Evolutionary conservation across 2,797 vertebrate genomes (phyloP), one percentile per base, ranked within the genome.

Genomic region (Labroides dimidiatus): DNA sequence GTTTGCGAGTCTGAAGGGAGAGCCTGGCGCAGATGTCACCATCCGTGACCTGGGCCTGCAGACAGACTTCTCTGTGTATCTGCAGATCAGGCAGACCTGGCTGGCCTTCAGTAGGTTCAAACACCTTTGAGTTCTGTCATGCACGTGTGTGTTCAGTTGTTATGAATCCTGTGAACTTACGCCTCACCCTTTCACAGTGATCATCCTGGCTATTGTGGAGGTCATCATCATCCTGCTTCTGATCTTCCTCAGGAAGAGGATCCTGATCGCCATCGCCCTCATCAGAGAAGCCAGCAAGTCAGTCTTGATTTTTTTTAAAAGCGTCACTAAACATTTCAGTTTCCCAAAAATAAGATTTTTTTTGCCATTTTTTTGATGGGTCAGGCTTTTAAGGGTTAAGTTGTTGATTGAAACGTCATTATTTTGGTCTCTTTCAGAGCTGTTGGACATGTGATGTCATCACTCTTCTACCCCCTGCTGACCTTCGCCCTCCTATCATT

Each of bases 221-320:
- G 84, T 95, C 50, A 13, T 96, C 36, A 94, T 99, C 87, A 77
- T 99, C 61, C 83, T 99, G 71, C 88, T 98, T 9, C 96, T 99
- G 83, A 93, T 99, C 89, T 99, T 98, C 91, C 95, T 99, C 72
- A 94, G 98, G 80, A 98, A 98, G 87, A 95, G 96, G 75, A 93
- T 99, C 77, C 75, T 96, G 70, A 96, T 99, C 0, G 97, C 97
- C 69, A 96, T 99, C 1, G 95, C 96, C 0, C 95, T 99, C 72
- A 97, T 99, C 89, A 98, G 96, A 90, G 98, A 98, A 83, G 94
- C 97, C 80, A 98, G 97, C 95, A 96, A 93, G 97, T 98, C 50
- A 17, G 90, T 71, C 14, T 54, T 58, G 8, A 10, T 30, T 0
- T 6, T 27, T n/a, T n/a, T n/a, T n/a, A n/a, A n/a, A n/a, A n/a